A percentile compares a stretch with the other conserved stretches of the same genome.
These are phyloP conservation scores for Ptychadena robeensis DNA, from an alignment of 2,797 vertebrate species.

Conservation along the genomic window DNA sequence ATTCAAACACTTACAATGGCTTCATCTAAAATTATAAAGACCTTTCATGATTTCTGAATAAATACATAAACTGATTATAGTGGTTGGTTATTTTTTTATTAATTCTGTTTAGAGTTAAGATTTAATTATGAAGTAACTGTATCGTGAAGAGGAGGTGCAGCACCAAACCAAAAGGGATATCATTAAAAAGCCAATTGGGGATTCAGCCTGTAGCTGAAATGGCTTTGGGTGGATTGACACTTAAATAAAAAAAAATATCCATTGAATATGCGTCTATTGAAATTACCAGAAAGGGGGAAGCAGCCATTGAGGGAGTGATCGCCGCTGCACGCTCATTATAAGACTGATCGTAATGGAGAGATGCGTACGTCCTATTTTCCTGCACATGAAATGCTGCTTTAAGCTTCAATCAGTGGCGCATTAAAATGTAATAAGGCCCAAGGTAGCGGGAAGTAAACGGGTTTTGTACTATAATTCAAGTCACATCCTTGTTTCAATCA, in stretches of 20 bases:
- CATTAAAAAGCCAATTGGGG: too few relatives aligned
- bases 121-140: not conserved
- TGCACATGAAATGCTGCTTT: conserved; percentile 42
- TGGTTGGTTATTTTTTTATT: not conserved
- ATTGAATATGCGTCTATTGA: not conserved
- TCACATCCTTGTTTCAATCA: conserved; percentile 58
- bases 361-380: conserved; percentile 38
- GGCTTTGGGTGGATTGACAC: not conserved
- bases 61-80: not conserved
- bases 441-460: conserved; percentile 28
- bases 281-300: conserved; percentile 1
- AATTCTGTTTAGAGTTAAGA: not conserved
- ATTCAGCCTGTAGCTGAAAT: not conserved
- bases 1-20: not conserved
- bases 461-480: conserved; percentile 57
- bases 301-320: conserved; percentile 6
- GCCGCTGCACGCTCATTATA: conserved; percentile 1
- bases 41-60: not conserved
- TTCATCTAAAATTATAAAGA: not conserved
- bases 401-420: conserved; percentile 53
- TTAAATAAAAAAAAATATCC: not conserved
- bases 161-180: not conserved
- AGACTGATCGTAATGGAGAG: conserved; percentile 1
- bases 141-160: not conserved
- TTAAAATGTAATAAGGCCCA: conserved; percentile 60